phyloP scores from a whole-genome alignment of 1,140 invertebrate species.

The Adoxophyes honmai region DNA sequence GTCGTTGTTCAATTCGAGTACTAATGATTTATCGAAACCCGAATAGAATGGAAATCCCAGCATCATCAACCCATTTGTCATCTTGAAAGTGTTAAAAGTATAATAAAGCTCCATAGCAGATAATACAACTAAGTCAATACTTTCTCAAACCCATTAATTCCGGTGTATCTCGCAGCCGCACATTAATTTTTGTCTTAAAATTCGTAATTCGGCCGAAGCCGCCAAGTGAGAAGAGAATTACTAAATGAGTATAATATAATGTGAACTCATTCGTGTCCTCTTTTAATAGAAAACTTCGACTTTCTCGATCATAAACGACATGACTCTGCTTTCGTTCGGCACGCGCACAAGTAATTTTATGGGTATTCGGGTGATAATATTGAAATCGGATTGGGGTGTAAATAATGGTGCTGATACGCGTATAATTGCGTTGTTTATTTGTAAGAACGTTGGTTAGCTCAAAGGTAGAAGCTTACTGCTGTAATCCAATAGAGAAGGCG shows the following conservation, averaged over 20 bases:
- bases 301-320: conserved; percentile 1
- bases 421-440: neutral
- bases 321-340: neutral
- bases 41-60: neutral
- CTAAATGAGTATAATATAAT: conserved; percentile 9
- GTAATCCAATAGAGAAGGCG: neutral
- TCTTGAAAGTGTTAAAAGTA: conserved; percentile 6
- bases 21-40: too few relatives aligned
- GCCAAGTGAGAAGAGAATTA: conserved; percentile 7
- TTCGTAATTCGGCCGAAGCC: neutral
- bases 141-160: conserved; percentile 3
- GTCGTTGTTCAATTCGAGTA: too few relatives aligned
- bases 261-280: conserved; percentile 8
- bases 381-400: neutral
- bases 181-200: conserved; percentile 6
- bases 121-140: conserved; percentile 3
- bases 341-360: neutral
- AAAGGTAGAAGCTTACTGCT: neutral
- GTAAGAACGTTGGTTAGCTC: too few relatives aligned
- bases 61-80: neutral
- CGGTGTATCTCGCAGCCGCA: neutral
- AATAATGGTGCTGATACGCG: neutral
- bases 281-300: conserved; percentile 10
- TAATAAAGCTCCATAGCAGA: neutral
- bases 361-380: conserved; percentile 5